A percentile compares a stretch with the other conserved stretches of the same genome.
Evolutionary conservation across 2,888 invertebrate genomes (phyloP).

Genomic region (Idaea aversata): DNA sequence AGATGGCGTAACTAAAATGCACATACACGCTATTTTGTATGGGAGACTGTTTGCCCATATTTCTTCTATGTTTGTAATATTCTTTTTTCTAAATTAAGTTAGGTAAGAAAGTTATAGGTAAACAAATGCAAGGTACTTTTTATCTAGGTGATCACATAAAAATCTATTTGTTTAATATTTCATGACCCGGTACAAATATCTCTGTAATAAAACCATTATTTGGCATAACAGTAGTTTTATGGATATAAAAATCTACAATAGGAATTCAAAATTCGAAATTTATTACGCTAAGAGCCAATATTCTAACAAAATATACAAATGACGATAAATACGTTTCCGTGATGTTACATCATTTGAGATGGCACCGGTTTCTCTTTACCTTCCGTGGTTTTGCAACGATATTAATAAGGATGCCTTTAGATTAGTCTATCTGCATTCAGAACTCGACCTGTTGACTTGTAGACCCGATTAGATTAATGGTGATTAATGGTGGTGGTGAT

Average conservation of each 20-base stretch:
- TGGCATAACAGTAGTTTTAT: neutral
- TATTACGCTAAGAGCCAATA: neutral
- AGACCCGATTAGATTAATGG: neutral
- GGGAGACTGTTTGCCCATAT: too few species aligned
- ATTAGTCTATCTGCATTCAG: conserved; percentile 33
- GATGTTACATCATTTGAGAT: conserved; percentile 37
- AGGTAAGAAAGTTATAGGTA: too few species aligned
- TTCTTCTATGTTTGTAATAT: too few species aligned
- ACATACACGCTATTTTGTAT: too few species aligned
- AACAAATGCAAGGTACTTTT: neutral
- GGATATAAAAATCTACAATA: neutral
- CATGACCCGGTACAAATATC: neutral
- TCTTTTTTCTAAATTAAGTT: too few species aligned
- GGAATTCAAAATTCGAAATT: neutral
- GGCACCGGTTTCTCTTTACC: conserved; percentile 48
- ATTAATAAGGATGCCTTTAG: conserved; percentile 17
- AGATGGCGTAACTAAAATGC: too few species aligned
- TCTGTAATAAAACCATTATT: neutral
- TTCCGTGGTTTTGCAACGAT: conserved; percentile 54
- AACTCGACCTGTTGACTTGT: conserved; percentile 16
- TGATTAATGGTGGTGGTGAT: neutral
- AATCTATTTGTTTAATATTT: neutral
- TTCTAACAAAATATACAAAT: neutral
- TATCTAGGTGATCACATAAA: neutral
- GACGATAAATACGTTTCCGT: conserved; percentile 30